Evolutionary conservation across 2,888 invertebrate species (phyloP).

Genomic region (Rosalia funebris): DNA sequence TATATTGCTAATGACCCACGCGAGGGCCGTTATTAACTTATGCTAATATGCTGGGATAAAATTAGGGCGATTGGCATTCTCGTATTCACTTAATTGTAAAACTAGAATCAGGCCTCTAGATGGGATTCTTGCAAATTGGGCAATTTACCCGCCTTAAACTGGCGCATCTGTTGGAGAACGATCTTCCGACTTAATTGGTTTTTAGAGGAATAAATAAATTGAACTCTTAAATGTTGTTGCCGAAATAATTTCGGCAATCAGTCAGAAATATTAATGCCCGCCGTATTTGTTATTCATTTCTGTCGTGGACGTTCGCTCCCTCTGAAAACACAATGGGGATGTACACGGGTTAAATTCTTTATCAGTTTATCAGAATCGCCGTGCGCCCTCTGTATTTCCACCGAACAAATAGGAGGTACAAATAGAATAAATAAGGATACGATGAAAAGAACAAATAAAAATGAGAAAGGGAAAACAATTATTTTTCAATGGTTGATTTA

Average conservation of each 20-base stretch:
- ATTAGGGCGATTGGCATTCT: constrained; percentile 34
- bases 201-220: constrained; percentile 37
- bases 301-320: too few relatives aligned
- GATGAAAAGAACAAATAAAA: constrained; percentile 19
- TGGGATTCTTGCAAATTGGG: constrained; percentile 46
- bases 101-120: constrained; percentile 43
- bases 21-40: too few relatives aligned
- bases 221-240: constrained; percentile 34
- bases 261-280: constrained; percentile 10
- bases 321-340: too few relatives aligned
- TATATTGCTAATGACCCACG: too few relatives aligned
- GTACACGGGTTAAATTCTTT: too few relatives aligned
- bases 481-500: constrained; percentile 20
- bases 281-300: too few relatives aligned
- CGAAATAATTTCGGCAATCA: constrained; percentile 17
- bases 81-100: constrained; percentile 40
- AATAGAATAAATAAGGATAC: constrained; percentile 14
- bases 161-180: constrained; percentile 46
- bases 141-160: constrained; percentile 41
- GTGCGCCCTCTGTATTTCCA: too few relatives aligned
- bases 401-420: constrained; percentile 14
- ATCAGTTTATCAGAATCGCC: too few relatives aligned
- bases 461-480: constrained; percentile 17
- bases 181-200: constrained; percentile 43
- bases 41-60: constrained; percentile 14